Evolutionary conservation across 2,113 vertebrate genomes (phyloP).

Genomic region (Hyaena hyaena): DNA sequence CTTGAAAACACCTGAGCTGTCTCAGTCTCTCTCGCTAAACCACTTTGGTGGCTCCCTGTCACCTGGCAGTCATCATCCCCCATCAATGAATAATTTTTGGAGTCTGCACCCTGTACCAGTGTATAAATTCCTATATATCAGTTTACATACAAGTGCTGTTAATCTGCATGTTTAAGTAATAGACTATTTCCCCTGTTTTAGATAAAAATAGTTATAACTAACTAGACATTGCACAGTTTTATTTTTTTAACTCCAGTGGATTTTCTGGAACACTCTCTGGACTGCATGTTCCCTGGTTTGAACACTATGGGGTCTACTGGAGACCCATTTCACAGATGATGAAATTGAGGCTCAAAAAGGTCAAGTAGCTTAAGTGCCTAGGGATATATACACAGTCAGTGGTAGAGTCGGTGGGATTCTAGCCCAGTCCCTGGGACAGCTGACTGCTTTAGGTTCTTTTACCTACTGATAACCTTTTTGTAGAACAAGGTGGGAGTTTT

Average conservation of each 20-base stretch:
- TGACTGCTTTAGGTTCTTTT: neutral
- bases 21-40: neutral
- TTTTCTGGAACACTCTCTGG: neutral
- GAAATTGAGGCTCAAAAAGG: neutral
- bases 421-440: neutral
- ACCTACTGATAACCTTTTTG: neutral
- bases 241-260: neutral
- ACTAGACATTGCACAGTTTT: neutral
- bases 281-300: neutral
- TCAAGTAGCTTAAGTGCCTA: neutral
- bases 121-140: neutral
- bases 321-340: neutral
- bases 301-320: accelerated
- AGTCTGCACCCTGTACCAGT: neutral
- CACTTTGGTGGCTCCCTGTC: neutral
- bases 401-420: neutral
- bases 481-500: neutral
- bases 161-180: neutral
- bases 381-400: too few species aligned
- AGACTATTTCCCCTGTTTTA: neutral
- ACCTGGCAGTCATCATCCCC: neutral
- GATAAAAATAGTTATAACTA: neutral
- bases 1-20: neutral
- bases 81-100: neutral
- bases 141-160: neutral